Base-by-base conservation (phyloP, 2,797 vertebrate genomes). In the Falco cherrug region DNA sequence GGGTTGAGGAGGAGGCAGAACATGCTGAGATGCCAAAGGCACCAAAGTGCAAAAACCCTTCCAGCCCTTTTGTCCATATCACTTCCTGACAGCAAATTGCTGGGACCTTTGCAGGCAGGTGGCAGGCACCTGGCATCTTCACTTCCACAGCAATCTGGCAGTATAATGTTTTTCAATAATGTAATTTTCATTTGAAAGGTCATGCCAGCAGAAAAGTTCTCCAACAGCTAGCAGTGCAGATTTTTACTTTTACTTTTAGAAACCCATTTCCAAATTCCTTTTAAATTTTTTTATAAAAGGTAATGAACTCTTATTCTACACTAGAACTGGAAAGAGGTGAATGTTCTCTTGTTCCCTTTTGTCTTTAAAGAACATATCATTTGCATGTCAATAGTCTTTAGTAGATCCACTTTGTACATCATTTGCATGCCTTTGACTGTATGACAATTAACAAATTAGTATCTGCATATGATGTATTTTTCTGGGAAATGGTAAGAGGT, bases 361-460 rank as follows among this genome's bases (percentile, higher is more conserved):
- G 37, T 57, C n/a, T 67, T 76, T 22, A 87, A 91, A 82, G 25
- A 65, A 84, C 11, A 24, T 65, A 63, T 3, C 43, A 77, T 93
- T 87, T 94, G 68, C 80, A 92, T 90, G 67, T 90, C 83, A 82
- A 31, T 53, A 68, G 10, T 35, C 63, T 90, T 77, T 8, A 63
- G 85, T 25, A 94, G 73, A 92, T 59, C 33, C 45, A 82, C 47
- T 76, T 73, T 91, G 69, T 93, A 67, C 43, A 84, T 79, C 10
- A 93, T 95, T 82, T 96, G 33, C 74, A 92, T 89, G 35, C 17
- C 51, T 75, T 84, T 93, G 16, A 80, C 64, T 61, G 12, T 57
- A n/a, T 51, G 57, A 81, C 45, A 93, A 92, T 95, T 92, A 96
- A 91, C 17, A 86, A 93, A 92, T 92, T 70, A 91, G 8, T 89